Percentiles rank a stretch among this genome's conserved stretches.
These are phyloP conservation scores for Oceanites oceanicus DNA, from an alignment of 2,113 vertebrate genomes.

Conservation along the genomic window DNA sequence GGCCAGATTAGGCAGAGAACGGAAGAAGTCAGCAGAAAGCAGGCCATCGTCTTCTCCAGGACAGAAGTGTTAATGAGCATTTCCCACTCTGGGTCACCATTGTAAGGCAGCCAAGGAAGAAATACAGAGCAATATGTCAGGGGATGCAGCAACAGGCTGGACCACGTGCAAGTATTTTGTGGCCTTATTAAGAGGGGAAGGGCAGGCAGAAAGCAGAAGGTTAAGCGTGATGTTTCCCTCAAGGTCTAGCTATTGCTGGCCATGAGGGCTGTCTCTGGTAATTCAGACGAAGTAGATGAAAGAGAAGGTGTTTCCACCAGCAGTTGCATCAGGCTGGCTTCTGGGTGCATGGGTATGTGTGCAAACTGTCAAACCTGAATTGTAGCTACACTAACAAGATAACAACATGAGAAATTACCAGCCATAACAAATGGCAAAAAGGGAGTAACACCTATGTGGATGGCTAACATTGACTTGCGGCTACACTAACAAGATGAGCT, in stretches of 20 bases:
- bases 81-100: background rate
- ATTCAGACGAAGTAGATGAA: background rate
- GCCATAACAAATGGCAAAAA: background rate
- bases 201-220: background rate
- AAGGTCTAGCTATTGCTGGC: background rate
- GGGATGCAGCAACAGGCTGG: background rate
- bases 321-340: background rate
- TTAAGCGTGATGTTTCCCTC: fast-evolving
- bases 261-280: background rate
- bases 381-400: background rate
- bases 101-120: background rate
- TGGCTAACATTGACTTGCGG: background rate
- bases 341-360: background rate
- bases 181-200: background rate
- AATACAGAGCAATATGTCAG: background rate
- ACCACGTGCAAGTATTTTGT: background rate
- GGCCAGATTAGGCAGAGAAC: background rate
- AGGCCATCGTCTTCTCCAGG: background rate
- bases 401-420: background rate
- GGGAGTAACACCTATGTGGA: background rate
- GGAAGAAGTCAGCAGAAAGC: background rate
- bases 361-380: background rate
- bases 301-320: background rate
- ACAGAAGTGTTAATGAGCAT: background rate
- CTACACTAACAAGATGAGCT: background rate